Percentiles rank a stretch among this genome's conserved stretches.
Conservation (phyloP, 2,888 invertebrate species). For the Amiota mariae region DNA sequence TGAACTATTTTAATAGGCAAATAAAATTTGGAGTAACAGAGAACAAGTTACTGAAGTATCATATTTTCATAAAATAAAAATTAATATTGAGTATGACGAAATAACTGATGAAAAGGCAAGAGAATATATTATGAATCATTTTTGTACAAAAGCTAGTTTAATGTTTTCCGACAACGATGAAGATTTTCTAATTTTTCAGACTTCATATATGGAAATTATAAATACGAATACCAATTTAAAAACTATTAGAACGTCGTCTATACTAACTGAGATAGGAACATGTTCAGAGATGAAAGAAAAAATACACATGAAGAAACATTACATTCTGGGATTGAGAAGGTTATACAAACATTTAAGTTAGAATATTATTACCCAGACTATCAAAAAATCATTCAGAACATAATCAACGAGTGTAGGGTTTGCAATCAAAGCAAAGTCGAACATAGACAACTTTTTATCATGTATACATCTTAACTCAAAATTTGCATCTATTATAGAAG, state of each 20-base stretch:
- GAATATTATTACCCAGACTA: too few relatives aligned
- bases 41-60: not conserved
- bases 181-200: not conserved
- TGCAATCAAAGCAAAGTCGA: too few relatives aligned
- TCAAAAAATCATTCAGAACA: too few relatives aligned
- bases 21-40: not conserved
- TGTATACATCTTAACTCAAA: slow-evolving; percentile 10
- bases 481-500: slow-evolving; percentile 19
- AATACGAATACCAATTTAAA: not conserved
- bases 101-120: not conserved
- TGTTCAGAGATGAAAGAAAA: not conserved
- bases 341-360: too few relatives aligned
- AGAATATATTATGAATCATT: not conserved
- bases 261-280: not conserved
- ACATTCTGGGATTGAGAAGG: too few relatives aligned
- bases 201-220: not conserved
- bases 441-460: too few relatives aligned
- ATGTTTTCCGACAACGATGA: not conserved
- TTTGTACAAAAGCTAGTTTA: not conserved
- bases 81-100: not conserved
- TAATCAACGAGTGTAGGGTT: too few relatives aligned
- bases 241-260: not conserved
- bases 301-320: too few relatives aligned
- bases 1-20: not conserved
- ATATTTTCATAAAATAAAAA: not conserved